Conservation (phyloP, 2,113 vertebrate genomes). For the Lathamus discolor region DNA sequence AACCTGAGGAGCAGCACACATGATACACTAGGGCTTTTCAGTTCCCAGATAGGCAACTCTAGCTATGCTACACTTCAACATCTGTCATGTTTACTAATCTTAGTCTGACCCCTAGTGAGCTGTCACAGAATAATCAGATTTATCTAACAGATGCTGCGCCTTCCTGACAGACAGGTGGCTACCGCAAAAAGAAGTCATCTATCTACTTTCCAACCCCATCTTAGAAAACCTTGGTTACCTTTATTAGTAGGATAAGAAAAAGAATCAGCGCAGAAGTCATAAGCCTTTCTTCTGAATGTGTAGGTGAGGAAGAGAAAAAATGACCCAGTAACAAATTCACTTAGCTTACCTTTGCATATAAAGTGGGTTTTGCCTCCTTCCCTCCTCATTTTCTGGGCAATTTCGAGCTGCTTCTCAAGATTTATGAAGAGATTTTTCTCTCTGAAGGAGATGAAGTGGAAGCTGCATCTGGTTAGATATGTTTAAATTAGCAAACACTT, state of each 20-base stretch:
- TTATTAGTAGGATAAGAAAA: background rate
- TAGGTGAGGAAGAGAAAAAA: background rate
- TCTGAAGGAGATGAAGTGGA: background rate
- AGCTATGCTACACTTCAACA: accelerated
- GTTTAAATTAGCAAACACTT: background rate
- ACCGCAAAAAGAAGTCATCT: background rate
- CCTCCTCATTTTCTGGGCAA: background rate
- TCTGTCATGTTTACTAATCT: conserved; percentile 1
- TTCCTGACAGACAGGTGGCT: background rate
- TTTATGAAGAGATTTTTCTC: background rate
- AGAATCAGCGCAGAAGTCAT: background rate
- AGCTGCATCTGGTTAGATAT: background rate
- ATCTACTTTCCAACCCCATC: background rate
- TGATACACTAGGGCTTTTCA: background rate
- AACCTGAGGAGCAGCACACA: background rate
- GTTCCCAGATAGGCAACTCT: background rate
- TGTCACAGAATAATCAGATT: conserved; percentile 26
- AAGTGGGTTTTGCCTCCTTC: background rate
- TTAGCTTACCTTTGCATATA: background rate
- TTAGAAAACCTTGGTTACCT: background rate
- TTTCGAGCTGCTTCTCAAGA: background rate
- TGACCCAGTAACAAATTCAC: background rate
- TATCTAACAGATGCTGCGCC: background rate
- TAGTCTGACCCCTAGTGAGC: conserved; percentile 65
- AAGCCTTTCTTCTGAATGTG: background rate